Base-by-base conservation (phyloP, 2,797 vertebrate genomes). In the Paratrypauchen microcephalus region DNA sequence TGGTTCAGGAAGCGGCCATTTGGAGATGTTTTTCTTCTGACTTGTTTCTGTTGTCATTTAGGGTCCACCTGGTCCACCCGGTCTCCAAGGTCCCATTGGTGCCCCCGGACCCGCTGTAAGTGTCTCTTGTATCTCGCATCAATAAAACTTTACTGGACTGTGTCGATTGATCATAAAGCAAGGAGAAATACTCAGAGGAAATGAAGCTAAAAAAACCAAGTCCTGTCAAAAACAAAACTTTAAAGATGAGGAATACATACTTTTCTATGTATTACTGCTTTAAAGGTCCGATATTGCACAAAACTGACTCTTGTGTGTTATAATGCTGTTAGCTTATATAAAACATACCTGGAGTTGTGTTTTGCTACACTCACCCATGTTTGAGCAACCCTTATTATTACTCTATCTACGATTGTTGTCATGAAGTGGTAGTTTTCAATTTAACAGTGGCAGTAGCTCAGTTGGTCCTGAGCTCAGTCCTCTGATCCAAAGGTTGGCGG, bases 41-140 rank as follows among this genome's bases (percentile, higher is more conserved):
- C 6, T 16, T 62, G 52, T 26, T 66, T 2, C 61, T 68, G 9
- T 72, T 59, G 74, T n/a, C 80, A 9, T 79, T 15, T 75, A 99
- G 97, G 98, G 98, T 92, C 98, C 98, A 78, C 95, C 97, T 0
- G 98, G 98, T 66, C 96, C 98, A 6, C 92, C 95, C 54, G 98
- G 98, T 88, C 94, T 98, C 77, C 98, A 99, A 90, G 98, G 98
- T 82, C 95, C 96, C 8, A 92, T 97, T 4, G 98, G 98, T 66
- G 96, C 96, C 47, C 98, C 98, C n/a, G 98, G 98, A 77, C 96
- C 98, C 73, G 96, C 98, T 86, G 98, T 99, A 90, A 95, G 96
- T 95, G 79, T 39, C n/a, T 24, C 6, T 39, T 16, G 9, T 52
- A 19, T 62, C 19, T 15, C 45, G 2, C 52, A 47, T 36, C 1